Conservation (phyloP, 2,888 invertebrate genomes). For the Drosophila aldrichi region DNA sequence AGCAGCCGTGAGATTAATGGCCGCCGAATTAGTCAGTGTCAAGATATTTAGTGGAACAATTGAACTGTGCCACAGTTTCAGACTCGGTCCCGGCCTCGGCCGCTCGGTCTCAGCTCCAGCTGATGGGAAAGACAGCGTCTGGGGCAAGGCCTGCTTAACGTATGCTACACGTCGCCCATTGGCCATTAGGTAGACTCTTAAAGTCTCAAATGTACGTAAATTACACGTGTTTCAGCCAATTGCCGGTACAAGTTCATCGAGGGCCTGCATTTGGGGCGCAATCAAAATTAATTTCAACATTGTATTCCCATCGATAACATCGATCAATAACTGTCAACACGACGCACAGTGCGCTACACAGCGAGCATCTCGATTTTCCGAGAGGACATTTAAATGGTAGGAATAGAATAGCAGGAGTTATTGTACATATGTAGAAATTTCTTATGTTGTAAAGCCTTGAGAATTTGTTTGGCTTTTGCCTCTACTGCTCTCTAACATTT, state of each 20-base stretch:
- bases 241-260: constrained; percentile 50
- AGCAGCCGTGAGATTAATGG: constrained; percentile 77
- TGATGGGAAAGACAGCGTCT: neutral
- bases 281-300: constrained; percentile 76
- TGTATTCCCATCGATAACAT: constrained; percentile 65
- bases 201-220: constrained; percentile 68
- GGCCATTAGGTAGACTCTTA: constrained; percentile 50
- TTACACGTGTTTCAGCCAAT: constrained; percentile 58
- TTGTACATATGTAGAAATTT: too few species aligned
- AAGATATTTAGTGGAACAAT: constrained; percentile 59
- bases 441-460: too few species aligned
- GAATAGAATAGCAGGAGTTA: neutral
- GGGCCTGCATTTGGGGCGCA: constrained; percentile 26
- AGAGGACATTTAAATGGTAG: neutral
- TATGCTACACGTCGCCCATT: constrained; percentile 17
- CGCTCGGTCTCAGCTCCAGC: constrained; percentile 5
- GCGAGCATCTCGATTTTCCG: constrained; percentile 18
- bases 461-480: too few species aligned
- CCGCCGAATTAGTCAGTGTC: constrained; percentile 77
- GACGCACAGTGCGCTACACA: constrained; percentile 6
- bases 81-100: neutral
- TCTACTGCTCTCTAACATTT: neutral
- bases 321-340: constrained; percentile 81
- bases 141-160: neutral
- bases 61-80: constrained; percentile 36